Evolutionary conservation across 2,113 vertebrate genomes (phyloP).

Genomic region (Asarcornis scutulata): DNA sequence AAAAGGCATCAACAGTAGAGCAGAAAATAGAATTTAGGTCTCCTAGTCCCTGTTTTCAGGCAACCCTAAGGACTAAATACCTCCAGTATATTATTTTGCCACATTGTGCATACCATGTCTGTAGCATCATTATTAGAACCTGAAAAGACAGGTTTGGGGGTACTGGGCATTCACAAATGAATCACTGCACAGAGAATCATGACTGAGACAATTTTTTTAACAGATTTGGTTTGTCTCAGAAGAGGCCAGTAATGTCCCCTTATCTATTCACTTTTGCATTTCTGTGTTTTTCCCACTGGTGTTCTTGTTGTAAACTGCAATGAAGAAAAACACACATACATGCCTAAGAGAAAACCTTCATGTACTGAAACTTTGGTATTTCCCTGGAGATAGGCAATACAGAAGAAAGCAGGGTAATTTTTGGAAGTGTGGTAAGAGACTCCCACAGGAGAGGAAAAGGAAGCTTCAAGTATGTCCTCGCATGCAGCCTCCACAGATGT

Average conservation of each 20-base stretch:
- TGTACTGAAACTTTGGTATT: background rate
- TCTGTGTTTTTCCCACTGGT: background rate
- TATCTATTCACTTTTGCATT: background rate
- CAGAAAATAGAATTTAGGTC: background rate
- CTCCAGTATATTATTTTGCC: background rate
- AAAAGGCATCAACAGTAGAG: background rate
- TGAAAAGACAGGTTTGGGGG: background rate
- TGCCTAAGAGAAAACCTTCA: background rate
- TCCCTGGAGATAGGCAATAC: background rate
- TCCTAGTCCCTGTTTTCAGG: background rate
- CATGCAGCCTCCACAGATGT: background rate
- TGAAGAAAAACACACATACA: background rate
- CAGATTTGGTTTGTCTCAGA: background rate
- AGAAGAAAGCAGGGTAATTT: background rate
- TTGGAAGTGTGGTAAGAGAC: background rate
- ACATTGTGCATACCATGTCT: accelerated
- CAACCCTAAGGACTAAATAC: background rate
- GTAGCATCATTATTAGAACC: background rate
- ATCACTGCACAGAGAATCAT: accelerated
- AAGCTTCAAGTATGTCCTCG: background rate
- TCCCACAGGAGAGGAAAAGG: background rate
- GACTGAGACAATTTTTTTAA: background rate
- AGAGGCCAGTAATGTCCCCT: background rate
- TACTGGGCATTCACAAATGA: background rate
- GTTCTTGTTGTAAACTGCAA: background rate